Conservation (phyloP, 2,888 invertebrate species). For the Acheta domesticus region DNA sequence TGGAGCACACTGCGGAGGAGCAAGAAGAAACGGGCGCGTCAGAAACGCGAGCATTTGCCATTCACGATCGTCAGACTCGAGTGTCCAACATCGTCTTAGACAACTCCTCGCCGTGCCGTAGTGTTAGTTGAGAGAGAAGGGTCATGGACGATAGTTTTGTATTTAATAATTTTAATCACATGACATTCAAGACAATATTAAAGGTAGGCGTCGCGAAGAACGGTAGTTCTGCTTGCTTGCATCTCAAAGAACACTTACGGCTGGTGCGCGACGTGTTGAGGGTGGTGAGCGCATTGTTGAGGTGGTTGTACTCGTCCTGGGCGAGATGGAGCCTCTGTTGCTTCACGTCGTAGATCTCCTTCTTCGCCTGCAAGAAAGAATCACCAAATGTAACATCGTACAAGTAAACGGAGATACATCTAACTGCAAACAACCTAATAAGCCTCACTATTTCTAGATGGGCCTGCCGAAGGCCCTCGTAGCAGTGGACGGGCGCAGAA, state of each 20-base stretch:
- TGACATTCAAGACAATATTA: too few species aligned
- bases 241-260: slow-evolving; percentile 61
- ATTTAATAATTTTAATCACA: too few species aligned
- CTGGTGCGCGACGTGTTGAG: slow-evolving; percentile 87
- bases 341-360: slow-evolving; percentile 94
- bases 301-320: slow-evolving; percentile 92
- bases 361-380: slow-evolving; percentile 70
- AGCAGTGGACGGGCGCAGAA: not conserved
- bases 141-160: too few species aligned
- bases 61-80: too few species aligned
- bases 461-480: not conserved
- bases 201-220: too few species aligned
- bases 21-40: slow-evolving; percentile 33
- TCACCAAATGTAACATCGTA: not conserved
- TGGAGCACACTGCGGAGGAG: slow-evolving; percentile 71
- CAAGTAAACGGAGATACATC: not conserved
- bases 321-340: slow-evolving; percentile 89
- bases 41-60: too few species aligned
- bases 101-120: too few species aligned
- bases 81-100: too few species aligned
- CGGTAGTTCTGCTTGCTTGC: too few species aligned
- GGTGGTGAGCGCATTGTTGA: slow-evolving; percentile 79
- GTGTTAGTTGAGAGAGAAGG: too few species aligned
- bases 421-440: not conserved
- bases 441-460: not conserved